Percentiles rank a stretch among this genome's conserved stretches.
Evolutionary conservation across 2,797 vertebrate species (phyloP).

Genomic region (Harpagifer antarcticus): DNA sequence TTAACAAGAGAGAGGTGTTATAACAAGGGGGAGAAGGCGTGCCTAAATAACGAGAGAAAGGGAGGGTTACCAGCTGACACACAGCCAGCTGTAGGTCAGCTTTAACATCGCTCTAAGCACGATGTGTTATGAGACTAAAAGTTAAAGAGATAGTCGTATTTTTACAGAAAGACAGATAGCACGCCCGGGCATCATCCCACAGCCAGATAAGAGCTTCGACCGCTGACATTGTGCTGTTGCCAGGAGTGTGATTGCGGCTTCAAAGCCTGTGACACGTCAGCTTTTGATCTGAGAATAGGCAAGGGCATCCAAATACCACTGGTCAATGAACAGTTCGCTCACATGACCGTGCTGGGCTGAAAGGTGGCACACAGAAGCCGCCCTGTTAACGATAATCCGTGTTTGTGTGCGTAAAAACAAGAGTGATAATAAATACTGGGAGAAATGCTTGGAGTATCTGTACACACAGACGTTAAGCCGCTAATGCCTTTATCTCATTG

Average conservation of each 20-base stretch:
- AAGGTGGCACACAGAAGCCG: constrained; percentile 37
- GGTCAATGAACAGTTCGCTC: constrained; percentile 52
- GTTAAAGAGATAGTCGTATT: constrained; percentile 33
- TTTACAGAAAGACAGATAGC: constrained; percentile 53
- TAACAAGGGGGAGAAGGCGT: constrained; percentile 14
- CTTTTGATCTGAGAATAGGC: constrained; percentile 74
- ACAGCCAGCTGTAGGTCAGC: constrained; percentile 34
- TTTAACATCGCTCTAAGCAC: constrained; percentile 5
- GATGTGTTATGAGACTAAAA: constrained; percentile 42
- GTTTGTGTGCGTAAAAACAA: constrained; percentile 19
- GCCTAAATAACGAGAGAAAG: background rate
- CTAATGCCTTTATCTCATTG: constrained; percentile 56
- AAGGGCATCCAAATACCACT: constrained; percentile 61
- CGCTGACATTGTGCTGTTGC: constrained; percentile 59
- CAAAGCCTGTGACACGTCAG: constrained; percentile 70
- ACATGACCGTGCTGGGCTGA: constrained; percentile 42
- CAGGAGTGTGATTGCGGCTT: constrained; percentile 66
- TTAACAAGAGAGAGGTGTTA: constrained; percentile 49
- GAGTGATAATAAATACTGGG: constrained; percentile 45
- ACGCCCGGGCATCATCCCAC: constrained; percentile 46
- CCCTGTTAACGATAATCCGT: constrained; percentile 4
- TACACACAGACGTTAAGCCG: constrained; percentile 54
- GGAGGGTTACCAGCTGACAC: constrained; percentile 45
- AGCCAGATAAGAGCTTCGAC: constrained; percentile 49
- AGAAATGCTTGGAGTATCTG: constrained; percentile 45